phyloP scores from a whole-genome alignment of 1,140 invertebrate genomes.

The Hycleus cichorii region DNA sequence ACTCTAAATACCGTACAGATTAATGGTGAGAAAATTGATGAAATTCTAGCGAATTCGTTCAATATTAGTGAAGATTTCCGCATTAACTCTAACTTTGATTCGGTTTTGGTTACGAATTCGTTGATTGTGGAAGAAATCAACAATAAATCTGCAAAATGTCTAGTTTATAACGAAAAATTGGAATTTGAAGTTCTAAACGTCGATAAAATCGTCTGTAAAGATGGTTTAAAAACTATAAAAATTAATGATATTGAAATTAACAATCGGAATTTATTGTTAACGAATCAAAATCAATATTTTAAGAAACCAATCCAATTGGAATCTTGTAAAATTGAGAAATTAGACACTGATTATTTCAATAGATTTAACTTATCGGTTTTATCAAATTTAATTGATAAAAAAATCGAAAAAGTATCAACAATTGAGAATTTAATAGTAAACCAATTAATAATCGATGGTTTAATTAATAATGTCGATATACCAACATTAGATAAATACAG shows the following conservation, averaged over 20 bases:
- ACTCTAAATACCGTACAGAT: slow-evolving; percentile 9
- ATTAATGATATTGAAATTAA: slow-evolving; percentile 26
- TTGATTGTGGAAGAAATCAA: no score
- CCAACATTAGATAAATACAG: slow-evolving; percentile 29
- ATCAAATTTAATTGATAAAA: no score
- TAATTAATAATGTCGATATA: slow-evolving; percentile 35
- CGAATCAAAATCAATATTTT: slow-evolving; percentile 28
- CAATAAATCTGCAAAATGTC: no score
- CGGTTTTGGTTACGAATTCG: no score
- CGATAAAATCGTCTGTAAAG: no score
- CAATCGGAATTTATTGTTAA: slow-evolving; percentile 23
- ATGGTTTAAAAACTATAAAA: no score
- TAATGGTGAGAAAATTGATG: slow-evolving; percentile 20
- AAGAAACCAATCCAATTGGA: slow-evolving; percentile 11
- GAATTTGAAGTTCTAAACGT: no score
- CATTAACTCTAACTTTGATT: no score
- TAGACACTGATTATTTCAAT: slow-evolving; percentile 20
- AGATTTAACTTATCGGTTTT: not conserved
- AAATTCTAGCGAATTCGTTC: slow-evolving; percentile 24
- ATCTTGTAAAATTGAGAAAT: slow-evolving; percentile 11
- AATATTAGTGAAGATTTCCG: slow-evolving; percentile 24
- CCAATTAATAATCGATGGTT: slow-evolving; percentile 30
- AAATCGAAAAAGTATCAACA: not conserved
- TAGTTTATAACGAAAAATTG: no score
- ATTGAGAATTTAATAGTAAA: slow-evolving; percentile 22